phyloP scores from a whole-genome alignment of 1,140 invertebrate genomes.

The Zaprionus capensis region DNA sequence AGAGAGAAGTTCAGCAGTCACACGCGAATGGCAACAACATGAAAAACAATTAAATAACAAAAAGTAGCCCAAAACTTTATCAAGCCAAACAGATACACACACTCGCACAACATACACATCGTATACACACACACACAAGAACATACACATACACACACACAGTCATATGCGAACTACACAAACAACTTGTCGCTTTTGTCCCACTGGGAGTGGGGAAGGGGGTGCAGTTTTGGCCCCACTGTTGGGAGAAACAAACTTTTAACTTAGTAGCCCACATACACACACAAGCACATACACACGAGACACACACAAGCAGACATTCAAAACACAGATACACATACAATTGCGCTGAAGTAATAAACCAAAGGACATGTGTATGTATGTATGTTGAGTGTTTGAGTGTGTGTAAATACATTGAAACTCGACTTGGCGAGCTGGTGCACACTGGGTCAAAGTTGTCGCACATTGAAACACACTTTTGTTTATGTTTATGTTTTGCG shows the following conservation, averaged over 20 bases:
- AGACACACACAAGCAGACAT: slow-evolving; percentile 2
- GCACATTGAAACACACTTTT: slow-evolving; percentile 31
- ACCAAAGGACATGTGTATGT: slow-evolving; percentile 29
- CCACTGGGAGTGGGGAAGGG: slow-evolving; percentile 21
- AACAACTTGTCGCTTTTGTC: slow-evolving; percentile 63
- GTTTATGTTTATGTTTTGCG: background rate
- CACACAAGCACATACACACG: slow-evolving; percentile 22
- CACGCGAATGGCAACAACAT: slow-evolving; percentile 47
- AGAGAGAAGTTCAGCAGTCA: slow-evolving; percentile 42
- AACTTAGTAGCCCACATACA: slow-evolving; percentile 78
- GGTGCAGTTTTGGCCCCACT: slow-evolving; percentile 41
- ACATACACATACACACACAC: slow-evolving; percentile 8
- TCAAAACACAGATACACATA: slow-evolving; percentile 7
- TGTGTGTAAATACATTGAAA: background rate
- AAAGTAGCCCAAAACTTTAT: slow-evolving; percentile 65
- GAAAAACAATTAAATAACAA: slow-evolving; percentile 70
- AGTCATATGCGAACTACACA: slow-evolving; percentile 24
- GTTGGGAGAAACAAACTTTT: slow-evolving; percentile 65
- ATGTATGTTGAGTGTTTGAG: slow-evolving; percentile 25
- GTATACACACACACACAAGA: slow-evolving; percentile 1
- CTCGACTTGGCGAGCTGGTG: slow-evolving; percentile 46
- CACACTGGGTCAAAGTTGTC: slow-evolving; percentile 62
- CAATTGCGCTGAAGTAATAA: slow-evolving; percentile 35
- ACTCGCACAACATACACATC: slow-evolving; percentile 3
- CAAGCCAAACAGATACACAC: slow-evolving; percentile 27